These are phyloP conservation scores for Egretta garzetta DNA, from an alignment of 2,113 vertebrate species.

Conservation along the genomic window DNA sequence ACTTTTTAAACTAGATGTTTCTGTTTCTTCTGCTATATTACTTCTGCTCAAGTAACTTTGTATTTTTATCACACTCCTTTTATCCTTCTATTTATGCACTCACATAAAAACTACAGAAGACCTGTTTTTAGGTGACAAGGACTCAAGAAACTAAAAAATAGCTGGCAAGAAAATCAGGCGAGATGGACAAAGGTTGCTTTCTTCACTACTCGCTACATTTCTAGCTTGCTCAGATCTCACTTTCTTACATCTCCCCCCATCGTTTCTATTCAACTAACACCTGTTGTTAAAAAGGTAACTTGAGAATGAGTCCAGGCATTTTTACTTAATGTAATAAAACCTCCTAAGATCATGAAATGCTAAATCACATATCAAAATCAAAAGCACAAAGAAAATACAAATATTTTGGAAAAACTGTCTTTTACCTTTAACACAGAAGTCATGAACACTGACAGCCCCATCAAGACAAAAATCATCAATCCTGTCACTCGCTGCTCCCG, in stretches of 20 bases:
- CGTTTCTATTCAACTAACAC: neutral
- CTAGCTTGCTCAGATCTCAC: neutral
- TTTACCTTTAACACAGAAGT: constrained; percentile 92
- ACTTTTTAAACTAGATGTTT: neutral
- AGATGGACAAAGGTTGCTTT: neutral
- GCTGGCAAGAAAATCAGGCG: neutral
- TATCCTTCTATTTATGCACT: neutral
- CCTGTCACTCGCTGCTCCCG: constrained; percentile 93
- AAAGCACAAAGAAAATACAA: neutral
- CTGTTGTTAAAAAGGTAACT: neutral
- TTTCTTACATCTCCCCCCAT: neutral
- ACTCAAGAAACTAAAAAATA: neutral
- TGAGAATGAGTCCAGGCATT: neutral
- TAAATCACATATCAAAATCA: neutral
- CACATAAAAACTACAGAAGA: neutral
- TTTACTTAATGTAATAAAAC: neutral
- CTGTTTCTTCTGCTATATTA: neutral
- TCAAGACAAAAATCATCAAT: constrained; percentile 92
- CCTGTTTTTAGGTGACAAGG: neutral
- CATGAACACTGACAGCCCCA: constrained; percentile 97
- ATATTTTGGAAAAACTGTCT: neutral
- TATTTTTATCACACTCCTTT: neutral
- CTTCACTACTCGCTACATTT: neutral
- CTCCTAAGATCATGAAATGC: neutral
- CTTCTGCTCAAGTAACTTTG: neutral